These are phyloP conservation scores for Spodoptera picta DNA, from an alignment of 2,888 invertebrate species.

Conservation along the genomic window DNA sequence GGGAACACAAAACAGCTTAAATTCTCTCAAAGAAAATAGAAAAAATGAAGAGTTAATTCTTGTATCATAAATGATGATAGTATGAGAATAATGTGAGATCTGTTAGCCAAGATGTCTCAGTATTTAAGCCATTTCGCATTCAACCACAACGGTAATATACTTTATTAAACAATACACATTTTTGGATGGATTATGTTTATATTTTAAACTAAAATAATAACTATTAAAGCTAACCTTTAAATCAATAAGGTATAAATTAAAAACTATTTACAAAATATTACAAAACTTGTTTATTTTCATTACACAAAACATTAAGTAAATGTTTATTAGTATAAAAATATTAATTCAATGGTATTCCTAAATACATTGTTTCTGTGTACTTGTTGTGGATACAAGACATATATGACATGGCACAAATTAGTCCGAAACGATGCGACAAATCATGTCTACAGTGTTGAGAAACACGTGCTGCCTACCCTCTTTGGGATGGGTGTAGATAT, in stretches of 20 bases:
- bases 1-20: slow-evolving; percentile 34
- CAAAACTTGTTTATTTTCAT: slow-evolving; percentile 61
- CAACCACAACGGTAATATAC: slow-evolving; percentile 62
- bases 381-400: slow-evolving; percentile 56
- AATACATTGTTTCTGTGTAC: slow-evolving; percentile 54
- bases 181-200: slow-evolving; percentile 77
- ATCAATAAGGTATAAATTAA: slow-evolving; percentile 83
- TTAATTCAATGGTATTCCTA: slow-evolving; percentile 56
- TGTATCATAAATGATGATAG: not conserved
- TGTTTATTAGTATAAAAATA: slow-evolving; percentile 55
- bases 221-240: slow-evolving; percentile 87
- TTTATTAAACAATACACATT: slow-evolving; percentile 74
- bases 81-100: slow-evolving; percentile 20
- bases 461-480: slow-evolving; percentile 23
- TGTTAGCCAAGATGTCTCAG: slow-evolving; percentile 2
- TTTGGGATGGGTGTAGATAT: slow-evolving; percentile 26
- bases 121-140: slow-evolving; percentile 51
- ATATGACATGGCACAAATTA: slow-evolving; percentile 76
- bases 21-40: slow-evolving; percentile 2
- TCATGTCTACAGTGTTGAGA: slow-evolving; percentile 47
- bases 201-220: slow-evolving; percentile 76
- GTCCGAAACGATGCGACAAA: slow-evolving; percentile 60
- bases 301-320: slow-evolving; percentile 40
- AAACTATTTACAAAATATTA: slow-evolving; percentile 87
- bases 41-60: not conserved